phyloP scores from a whole-genome alignment of 2,113 vertebrate species.

The Bolborhynchus lineola region DNA sequence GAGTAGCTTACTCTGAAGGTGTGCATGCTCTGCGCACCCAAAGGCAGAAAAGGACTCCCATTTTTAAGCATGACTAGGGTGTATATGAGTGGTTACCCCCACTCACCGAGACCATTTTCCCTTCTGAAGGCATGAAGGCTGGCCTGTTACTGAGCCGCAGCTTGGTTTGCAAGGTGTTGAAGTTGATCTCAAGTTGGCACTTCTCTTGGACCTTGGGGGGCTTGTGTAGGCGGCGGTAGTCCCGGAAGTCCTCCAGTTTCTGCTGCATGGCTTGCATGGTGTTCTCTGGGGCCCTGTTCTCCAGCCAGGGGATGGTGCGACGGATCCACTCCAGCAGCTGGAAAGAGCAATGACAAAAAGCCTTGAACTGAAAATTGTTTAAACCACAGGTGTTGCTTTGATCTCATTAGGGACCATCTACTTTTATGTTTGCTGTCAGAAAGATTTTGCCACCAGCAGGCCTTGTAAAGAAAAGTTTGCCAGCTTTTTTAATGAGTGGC shows the following conservation, averaged over 20 bases:
- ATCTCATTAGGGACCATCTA: not conserved
- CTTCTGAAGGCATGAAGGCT: slow-evolving; percentile 98
- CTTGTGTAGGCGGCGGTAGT: slow-evolving; percentile 95
- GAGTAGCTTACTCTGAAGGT: not conserved
- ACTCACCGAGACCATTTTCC: slow-evolving; percentile 96
- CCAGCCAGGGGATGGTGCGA: slow-evolving; percentile 96
- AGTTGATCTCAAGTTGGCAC: slow-evolving; percentile 99
- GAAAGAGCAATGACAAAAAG: not conserved
- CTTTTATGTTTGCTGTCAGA: not conserved
- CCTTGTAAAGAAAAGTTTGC: not conserved
- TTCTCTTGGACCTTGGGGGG: slow-evolving; percentile 98
- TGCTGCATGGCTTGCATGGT: slow-evolving; percentile 99
- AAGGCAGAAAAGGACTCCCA: not conserved
- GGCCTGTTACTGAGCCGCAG: slow-evolving; percentile 96
- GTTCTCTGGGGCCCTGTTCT: slow-evolving; percentile 91
- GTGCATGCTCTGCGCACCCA: not conserved
- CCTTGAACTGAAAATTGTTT: not conserved
- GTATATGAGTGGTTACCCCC: not conserved
- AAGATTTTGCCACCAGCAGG: not conserved
- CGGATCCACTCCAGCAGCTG: slow-evolving; percentile 97
- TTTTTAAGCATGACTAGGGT: not conserved
- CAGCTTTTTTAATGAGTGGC: not conserved
- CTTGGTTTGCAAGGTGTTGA: slow-evolving; percentile 98
- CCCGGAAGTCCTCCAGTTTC: slow-evolving; percentile 97
- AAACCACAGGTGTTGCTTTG: not conserved